Evolutionary conservation across 2,113 vertebrate genomes (phyloP).

Genomic region (Silurus meridionalis): DNA sequence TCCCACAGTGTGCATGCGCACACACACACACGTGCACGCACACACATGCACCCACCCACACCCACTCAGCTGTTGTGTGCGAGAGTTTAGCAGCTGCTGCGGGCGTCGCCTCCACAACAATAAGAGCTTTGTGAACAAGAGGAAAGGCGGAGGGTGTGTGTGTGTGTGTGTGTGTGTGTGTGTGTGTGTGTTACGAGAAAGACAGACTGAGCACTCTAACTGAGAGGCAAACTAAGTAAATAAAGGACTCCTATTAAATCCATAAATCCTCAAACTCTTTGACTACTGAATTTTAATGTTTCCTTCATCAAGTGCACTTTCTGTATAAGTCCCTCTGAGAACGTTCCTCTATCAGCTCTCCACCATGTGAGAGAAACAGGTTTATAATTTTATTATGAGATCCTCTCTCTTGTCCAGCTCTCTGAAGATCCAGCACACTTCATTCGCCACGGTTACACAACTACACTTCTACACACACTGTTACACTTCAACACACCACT

Average conservation of each 20-base stretch:
- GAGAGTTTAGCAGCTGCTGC: slow-evolving; percentile 53
- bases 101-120: slow-evolving; percentile 52
- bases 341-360: background rate
- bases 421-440: background rate
- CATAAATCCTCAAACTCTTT: background rate
- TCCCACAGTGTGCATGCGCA: background rate
- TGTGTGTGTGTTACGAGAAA: slow-evolving; percentile 6
- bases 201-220: background rate
- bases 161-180: background rate
- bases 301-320: background rate
- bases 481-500: too few relatives aligned
- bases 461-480: too few relatives aligned
- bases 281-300: background rate
- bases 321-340: background rate
- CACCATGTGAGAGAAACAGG: background rate
- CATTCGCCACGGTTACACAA: background rate
- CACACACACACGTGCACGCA: slow-evolving; percentile 6
- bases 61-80: slow-evolving; percentile 35
- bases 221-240: background rate
- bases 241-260: background rate
- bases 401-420: background rate
- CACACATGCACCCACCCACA: background rate
- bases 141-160: slow-evolving; percentile 20
- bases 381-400: background rate
- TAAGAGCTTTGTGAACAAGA: slow-evolving; percentile 47